Evolutionary conservation across 2,113 vertebrate genomes (phyloP).

Genomic region (Brachyhypopomus occidentalis): DNA sequence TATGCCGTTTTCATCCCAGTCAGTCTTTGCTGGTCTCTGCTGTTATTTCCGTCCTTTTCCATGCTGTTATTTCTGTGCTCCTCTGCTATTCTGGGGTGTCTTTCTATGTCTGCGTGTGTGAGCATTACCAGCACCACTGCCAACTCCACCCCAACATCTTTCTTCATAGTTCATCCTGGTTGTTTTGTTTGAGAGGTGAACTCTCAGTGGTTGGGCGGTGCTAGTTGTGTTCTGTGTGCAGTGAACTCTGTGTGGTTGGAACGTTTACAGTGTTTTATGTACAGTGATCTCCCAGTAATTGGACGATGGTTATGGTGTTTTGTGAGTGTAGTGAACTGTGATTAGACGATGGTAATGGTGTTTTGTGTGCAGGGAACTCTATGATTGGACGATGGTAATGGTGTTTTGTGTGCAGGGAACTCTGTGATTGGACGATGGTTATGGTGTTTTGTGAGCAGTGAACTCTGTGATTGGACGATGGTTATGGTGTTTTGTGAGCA

Average conservation of each 20-base stretch:
- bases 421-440: constrained; percentile 27
- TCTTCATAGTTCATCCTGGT: constrained; percentile 11
- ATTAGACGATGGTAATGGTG: not conserved
- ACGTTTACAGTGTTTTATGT: too few relatives aligned
- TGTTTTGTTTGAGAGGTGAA: constrained; percentile 21
- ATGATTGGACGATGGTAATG: constrained; percentile 15
- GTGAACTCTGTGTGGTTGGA: too few relatives aligned
- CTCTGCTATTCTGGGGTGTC: constrained; percentile 12
- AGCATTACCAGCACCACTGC: not conserved
- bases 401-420: constrained; percentile 23
- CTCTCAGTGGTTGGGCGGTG: constrained; percentile 32
- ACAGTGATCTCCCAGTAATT: too few relatives aligned
- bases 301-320: too few relatives aligned
- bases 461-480: constrained; percentile 28
- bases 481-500: constrained; percentile 18
- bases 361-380: constrained; percentile 9
- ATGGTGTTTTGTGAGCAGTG: constrained; percentile 17
- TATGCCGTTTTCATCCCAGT: constrained; percentile 1
- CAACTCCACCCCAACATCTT: not conserved
- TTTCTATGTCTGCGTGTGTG: not conserved
- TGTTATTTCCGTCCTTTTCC: constrained; percentile 20
- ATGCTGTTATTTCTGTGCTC: constrained; percentile 20
- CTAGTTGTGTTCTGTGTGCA: constrained; percentile 40
- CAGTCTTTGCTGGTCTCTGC: not conserved
- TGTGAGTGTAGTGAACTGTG: too few relatives aligned